Conservation (phyloP, 1,140 invertebrate species). For the Drosophila gunungcola region DNA sequence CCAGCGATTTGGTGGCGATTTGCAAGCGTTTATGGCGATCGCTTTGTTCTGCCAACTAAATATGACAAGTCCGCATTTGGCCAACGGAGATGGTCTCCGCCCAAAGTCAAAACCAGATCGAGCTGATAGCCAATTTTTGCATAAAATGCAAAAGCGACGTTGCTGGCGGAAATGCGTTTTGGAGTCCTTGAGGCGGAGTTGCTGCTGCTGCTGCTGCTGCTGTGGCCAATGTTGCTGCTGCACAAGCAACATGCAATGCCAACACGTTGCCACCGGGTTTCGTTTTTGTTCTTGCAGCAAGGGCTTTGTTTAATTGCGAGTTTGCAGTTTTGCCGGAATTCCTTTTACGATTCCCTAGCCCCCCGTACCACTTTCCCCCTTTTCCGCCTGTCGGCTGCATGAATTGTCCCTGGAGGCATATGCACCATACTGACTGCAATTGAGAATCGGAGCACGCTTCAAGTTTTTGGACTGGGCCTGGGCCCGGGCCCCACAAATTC, state of each 20-base stretch:
- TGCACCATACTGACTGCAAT: slow-evolving; percentile 69
- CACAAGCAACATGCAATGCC: slow-evolving; percentile 50
- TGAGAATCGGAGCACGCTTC: slow-evolving; percentile 83
- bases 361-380: background rate
- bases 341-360: slow-evolving; percentile 39
- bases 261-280: slow-evolving; percentile 38
- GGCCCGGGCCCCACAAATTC: slow-evolving; percentile 58
- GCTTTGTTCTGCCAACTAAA: slow-evolving; percentile 79
- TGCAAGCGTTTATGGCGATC: slow-evolving; percentile 68
- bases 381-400: slow-evolving; percentile 41
- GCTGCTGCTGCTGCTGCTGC: slow-evolving; percentile 3
- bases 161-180: slow-evolving; percentile 76
- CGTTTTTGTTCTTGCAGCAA: slow-evolving; percentile 30
- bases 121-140: slow-evolving; percentile 70
- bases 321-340: slow-evolving; percentile 55
- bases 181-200: slow-evolving; percentile 58
- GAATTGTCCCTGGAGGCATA: slow-evolving; percentile 77
- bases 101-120: slow-evolving; percentile 34
- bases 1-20: slow-evolving; percentile 61
- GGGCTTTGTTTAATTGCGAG: slow-evolving; percentile 79
- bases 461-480: slow-evolving; percentile 63
- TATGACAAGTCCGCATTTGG: slow-evolving; percentile 74
- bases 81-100: slow-evolving; percentile 6
- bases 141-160: slow-evolving; percentile 62
- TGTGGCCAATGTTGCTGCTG: slow-evolving; percentile 13